Conservation (phyloP, 2,113 vertebrate species). For the Protobothrops mucrosquamatus region DNA sequence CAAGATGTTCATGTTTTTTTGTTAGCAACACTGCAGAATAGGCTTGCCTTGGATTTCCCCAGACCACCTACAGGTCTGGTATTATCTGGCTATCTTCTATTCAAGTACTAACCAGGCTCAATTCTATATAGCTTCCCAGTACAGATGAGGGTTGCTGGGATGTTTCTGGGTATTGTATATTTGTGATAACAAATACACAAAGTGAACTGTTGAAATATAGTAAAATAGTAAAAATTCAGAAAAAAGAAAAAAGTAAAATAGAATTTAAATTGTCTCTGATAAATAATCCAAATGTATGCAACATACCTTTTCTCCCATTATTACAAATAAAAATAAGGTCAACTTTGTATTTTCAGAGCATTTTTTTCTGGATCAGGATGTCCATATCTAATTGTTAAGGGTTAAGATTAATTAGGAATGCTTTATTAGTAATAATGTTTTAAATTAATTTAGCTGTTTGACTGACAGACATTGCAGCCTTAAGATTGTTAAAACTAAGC, state of each 20-base stretch:
- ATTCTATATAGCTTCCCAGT: not conserved
- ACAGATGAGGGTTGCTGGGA: not conserved
- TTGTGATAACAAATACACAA: not conserved
- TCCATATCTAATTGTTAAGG: not conserved
- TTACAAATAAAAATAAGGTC: not conserved
- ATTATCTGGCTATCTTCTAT: not conserved
- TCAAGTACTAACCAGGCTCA: not conserved
- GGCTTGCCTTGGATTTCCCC: not conserved
- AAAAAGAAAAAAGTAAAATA: not conserved
- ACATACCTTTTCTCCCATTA: not conserved
- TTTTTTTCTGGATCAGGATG: not conserved
- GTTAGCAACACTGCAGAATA: not conserved
- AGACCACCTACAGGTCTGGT: not conserved
- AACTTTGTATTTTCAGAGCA: not conserved
- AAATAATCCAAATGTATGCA: not conserved
- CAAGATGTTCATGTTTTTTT: not conserved
- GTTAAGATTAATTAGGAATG: not conserved
- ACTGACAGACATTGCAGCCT: not conserved
- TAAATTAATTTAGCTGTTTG: not conserved
- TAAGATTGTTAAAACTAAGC: not conserved
- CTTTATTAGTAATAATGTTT: not conserved
- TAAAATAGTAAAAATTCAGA: not conserved
- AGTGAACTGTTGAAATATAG: not conserved
- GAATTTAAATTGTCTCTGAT: not conserved
- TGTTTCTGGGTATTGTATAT: not conserved